Conservation (phyloP, 2,888 invertebrate species). For the Mythimna pallens region DNA sequence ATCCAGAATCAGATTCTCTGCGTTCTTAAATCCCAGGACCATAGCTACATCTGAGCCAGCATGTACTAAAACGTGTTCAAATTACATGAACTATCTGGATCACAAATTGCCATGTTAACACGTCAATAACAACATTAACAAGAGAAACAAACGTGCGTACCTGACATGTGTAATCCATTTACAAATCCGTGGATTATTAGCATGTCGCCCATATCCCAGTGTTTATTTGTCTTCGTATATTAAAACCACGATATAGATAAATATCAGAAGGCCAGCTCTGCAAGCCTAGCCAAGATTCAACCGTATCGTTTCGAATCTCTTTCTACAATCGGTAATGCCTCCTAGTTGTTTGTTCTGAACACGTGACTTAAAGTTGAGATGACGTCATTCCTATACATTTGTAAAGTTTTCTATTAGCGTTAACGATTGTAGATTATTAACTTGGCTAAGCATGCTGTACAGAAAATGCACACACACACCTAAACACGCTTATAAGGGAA, state of each 20-base stretch:
- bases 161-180: slow-evolving; percentile 50
- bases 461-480: background rate
- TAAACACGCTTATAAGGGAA: too few species aligned
- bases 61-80: background rate
- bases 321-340: too few species aligned
- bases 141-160: slow-evolving; percentile 27
- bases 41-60: background rate
- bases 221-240: slow-evolving; percentile 55
- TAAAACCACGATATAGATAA: slow-evolving; percentile 8
- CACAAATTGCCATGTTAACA: slow-evolving; percentile 37
- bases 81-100: slow-evolving; percentile 9
- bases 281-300: too few species aligned
- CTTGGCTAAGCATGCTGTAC: background rate
- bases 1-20: too few species aligned
- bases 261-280: slow-evolving; percentile 15
- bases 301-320: too few species aligned
- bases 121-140: slow-evolving; percentile 41
- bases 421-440: too few species aligned
- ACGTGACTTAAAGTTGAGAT: too few species aligned
- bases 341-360: too few species aligned
- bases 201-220: slow-evolving; percentile 33
- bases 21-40: background rate
- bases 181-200: slow-evolving; percentile 57
- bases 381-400: too few species aligned
- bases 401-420: too few species aligned